A percentile compares a stretch with the other conserved stretches of the same genome.
Conservation (phyloP, 2,113 vertebrate genomes). For the Candoia aspera region DNA sequence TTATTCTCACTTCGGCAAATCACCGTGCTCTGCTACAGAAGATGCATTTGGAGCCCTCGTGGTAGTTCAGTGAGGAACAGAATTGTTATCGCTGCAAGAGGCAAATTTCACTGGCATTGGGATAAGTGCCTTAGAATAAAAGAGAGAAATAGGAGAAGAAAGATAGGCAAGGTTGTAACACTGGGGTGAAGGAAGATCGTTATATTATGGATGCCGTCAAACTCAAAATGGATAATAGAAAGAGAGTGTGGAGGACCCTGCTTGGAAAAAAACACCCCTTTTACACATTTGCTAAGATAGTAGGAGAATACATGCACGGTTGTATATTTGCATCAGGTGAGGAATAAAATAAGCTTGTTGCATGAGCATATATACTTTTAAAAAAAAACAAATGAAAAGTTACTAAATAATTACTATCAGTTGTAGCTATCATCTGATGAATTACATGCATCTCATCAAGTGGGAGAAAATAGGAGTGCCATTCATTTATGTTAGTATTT, state of each 20-base stretch:
- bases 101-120: slow-evolving; percentile 62
- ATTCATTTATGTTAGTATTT: neutral
- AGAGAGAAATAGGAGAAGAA: slow-evolving; percentile 49
- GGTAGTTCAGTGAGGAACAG: slow-evolving; percentile 69
- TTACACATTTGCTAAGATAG: slow-evolving; percentile 52
- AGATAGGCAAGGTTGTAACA: slow-evolving; percentile 53
- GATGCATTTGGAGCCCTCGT: slow-evolving; percentile 67
- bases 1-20: slow-evolving; percentile 77
- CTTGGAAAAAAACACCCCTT: slow-evolving; percentile 57
- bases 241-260: slow-evolving; percentile 63
- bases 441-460: neutral
- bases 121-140: slow-evolving; percentile 72
- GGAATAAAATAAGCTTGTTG: slow-evolving; percentile 62
- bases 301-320: slow-evolving; percentile 69
- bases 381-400: neutral
- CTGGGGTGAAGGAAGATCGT: slow-evolving; percentile 71
- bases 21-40: slow-evolving; percentile 71
- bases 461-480: neutral
- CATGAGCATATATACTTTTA: no score
- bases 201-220: slow-evolving; percentile 74
- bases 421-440: neutral
- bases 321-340: slow-evolving; percentile 72
- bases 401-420: neutral
- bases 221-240: slow-evolving; percentile 68
- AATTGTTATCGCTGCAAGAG: slow-evolving; percentile 65